These are phyloP conservation scores for Onthophagus taurus DNA, from an alignment of 1,140 invertebrate species.

Conservation along the genomic window DNA sequence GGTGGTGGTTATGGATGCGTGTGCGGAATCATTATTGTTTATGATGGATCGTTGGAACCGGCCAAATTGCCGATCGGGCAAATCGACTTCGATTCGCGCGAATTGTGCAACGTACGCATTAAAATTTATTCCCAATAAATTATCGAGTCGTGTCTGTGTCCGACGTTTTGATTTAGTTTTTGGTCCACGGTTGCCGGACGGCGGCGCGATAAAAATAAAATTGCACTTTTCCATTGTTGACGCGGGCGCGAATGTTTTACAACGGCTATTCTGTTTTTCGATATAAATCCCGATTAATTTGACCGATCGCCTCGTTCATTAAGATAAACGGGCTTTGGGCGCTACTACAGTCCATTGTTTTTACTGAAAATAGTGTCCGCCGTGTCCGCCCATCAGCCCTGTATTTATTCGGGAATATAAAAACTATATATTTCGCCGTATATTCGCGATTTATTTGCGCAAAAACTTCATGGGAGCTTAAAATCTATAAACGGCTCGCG, in stretches of 20 bases:
- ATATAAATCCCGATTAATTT: slow-evolving; percentile 9
- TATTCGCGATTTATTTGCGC: too few species aligned
- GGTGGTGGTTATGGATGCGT: too few species aligned
- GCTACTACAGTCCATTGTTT: not conserved
- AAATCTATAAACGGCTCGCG: too few species aligned
- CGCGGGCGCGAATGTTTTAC: slow-evolving; percentile 8
- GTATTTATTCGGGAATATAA: too few species aligned
- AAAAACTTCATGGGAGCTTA: too few species aligned
- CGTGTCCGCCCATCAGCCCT: too few species aligned
- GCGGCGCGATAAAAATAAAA: slow-evolving; percentile 9
- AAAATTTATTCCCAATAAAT: slow-evolving; percentile 15
- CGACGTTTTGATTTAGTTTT: slow-evolving; percentile 15
- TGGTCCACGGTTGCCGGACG: too few species aligned
- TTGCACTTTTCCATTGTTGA: slow-evolving; percentile 11
- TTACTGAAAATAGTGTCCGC: too few species aligned
- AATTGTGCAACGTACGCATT: slow-evolving; percentile 2
- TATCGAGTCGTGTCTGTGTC: slow-evolving; percentile 11
- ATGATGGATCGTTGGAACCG: slow-evolving; percentile 7
- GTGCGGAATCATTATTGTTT: slow-evolving; percentile 5
- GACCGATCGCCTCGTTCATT: not conserved
- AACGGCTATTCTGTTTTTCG: slow-evolving; percentile 10
- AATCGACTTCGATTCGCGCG: slow-evolving; percentile 8
- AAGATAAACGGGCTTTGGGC: slow-evolving; percentile 4
- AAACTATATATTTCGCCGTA: too few species aligned
- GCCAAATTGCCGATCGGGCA: not conserved